Evolutionary conservation across 1,140 invertebrate species (phyloP).

Genomic region (Drosophila prosaltans): DNA sequence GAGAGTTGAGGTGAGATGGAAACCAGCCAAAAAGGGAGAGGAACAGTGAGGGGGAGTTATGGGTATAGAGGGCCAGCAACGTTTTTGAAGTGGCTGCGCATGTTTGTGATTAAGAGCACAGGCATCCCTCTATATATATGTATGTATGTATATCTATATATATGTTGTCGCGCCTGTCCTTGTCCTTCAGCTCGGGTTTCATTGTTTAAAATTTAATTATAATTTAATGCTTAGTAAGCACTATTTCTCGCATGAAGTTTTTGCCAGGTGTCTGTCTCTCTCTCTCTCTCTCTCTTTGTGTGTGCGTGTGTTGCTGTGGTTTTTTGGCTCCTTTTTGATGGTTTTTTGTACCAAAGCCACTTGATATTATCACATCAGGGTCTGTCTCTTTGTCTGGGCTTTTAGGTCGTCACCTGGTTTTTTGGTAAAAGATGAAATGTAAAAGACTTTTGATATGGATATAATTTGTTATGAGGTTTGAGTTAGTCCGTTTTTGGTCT

Average conservation of each 20-base stretch:
- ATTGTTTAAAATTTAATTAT: constrained; percentile 82
- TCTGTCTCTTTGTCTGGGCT: constrained; percentile 23
- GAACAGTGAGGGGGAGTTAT: too few relatives aligned
- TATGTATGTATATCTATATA: constrained; percentile 25
- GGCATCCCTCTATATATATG: neutral
- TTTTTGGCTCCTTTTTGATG: constrained; percentile 38
- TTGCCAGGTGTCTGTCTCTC: neutral
- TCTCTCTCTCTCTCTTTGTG: neutral
- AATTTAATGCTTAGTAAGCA: constrained; percentile 81
- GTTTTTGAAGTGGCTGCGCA: constrained; percentile 73
- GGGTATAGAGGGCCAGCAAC: constrained; percentile 25
- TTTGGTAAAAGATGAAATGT: constrained; percentile 51
- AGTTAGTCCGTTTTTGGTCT: constrained; percentile 13
- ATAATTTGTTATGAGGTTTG: constrained; percentile 60
- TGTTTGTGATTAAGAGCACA: constrained; percentile 76
- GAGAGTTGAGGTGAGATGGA: constrained; percentile 12
- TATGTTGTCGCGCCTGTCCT: constrained; percentile 36
- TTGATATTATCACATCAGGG: constrained; percentile 71
- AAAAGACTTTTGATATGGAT: constrained; percentile 58
- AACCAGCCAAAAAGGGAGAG: neutral
- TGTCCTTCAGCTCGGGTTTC: constrained; percentile 59
- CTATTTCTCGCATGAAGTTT: constrained; percentile 62
- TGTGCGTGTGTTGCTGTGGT: constrained; percentile 47
- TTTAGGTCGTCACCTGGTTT: constrained; percentile 61
- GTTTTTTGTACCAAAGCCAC: constrained; percentile 64